These are phyloP conservation scores for Bungarus multicinctus DNA, from an alignment of 2,113 vertebrate species.

Conservation along the genomic window DNA sequence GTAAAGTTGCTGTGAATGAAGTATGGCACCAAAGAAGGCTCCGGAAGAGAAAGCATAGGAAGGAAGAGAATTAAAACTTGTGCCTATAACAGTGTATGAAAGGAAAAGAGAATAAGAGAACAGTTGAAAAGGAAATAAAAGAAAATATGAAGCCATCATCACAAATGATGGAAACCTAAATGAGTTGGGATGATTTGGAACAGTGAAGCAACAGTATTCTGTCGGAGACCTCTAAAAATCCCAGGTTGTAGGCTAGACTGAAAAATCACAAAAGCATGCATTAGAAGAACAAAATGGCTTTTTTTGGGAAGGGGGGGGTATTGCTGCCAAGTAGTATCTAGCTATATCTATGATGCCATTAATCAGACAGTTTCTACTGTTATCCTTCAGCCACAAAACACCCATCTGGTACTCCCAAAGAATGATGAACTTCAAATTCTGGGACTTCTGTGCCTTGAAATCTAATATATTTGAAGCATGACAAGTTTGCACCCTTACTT, in stretches of 20 bases:
- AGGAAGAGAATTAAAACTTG: background rate
- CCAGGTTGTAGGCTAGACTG: background rate
- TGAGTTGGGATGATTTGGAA: background rate
- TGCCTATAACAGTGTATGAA: background rate
- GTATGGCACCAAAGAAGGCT: background rate
- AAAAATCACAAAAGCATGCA: background rate
- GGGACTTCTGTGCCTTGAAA: background rate
- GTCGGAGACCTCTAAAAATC: background rate
- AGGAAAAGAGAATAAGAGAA: background rate
- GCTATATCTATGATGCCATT: background rate
- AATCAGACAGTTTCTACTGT: background rate
- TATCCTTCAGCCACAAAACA: background rate
- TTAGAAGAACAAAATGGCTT: background rate
- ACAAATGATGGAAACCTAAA: background rate
- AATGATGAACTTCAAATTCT: background rate
- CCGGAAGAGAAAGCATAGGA: background rate
- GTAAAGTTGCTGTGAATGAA: background rate
- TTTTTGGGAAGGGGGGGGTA: no score
- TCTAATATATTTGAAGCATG: background rate
- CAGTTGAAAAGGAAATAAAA: background rate
- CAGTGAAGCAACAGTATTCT: background rate
- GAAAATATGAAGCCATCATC: background rate
- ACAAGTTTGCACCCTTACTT: background rate
- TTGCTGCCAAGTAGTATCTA: background rate
- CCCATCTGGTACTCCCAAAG: background rate